phyloP scores from a whole-genome alignment of 2,797 vertebrate species.

The Syngnathus acus region DNA sequence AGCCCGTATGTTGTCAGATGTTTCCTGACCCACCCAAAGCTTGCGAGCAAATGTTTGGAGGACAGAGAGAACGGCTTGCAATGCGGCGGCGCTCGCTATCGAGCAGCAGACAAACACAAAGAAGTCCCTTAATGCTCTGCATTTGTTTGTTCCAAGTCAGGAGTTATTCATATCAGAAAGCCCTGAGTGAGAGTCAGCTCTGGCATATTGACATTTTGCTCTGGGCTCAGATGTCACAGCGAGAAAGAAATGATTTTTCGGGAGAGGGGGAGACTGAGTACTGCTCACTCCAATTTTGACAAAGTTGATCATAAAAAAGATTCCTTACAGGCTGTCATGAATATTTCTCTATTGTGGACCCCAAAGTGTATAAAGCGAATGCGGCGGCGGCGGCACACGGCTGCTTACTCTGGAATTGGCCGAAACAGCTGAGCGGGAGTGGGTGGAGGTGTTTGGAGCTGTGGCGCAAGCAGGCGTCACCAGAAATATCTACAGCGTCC shows the following conservation, averaged over 20 bases:
- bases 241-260: background rate
- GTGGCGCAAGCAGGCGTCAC: slow-evolving; percentile 45
- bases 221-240: slow-evolving; percentile 5
- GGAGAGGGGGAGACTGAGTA: background rate
- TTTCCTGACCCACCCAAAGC: slow-evolving; percentile 52
- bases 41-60: slow-evolving; percentile 64
- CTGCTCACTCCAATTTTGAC: background rate
- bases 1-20: slow-evolving; percentile 51
- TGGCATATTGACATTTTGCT: slow-evolving; percentile 3
- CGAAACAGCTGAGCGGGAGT: slow-evolving; percentile 70
- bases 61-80: slow-evolving; percentile 55
- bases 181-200: slow-evolving; percentile 10
- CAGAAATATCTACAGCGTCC: slow-evolving; percentile 68
- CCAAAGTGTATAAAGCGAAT: slow-evolving; percentile 42
- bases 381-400: slow-evolving; percentile 50
- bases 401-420: slow-evolving; percentile 58
- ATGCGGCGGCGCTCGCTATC: background rate
- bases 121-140: slow-evolving; percentile 17
- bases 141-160: slow-evolving; percentile 30
- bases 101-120: slow-evolving; percentile 21
- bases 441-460: slow-evolving; percentile 61
- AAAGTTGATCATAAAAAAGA: background rate
- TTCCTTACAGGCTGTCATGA: slow-evolving; percentile 20
- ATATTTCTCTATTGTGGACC: background rate
- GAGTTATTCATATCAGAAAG: slow-evolving; percentile 20